phyloP scores from a whole-genome alignment of 2,797 vertebrate species.

The Esox lucius region DNA sequence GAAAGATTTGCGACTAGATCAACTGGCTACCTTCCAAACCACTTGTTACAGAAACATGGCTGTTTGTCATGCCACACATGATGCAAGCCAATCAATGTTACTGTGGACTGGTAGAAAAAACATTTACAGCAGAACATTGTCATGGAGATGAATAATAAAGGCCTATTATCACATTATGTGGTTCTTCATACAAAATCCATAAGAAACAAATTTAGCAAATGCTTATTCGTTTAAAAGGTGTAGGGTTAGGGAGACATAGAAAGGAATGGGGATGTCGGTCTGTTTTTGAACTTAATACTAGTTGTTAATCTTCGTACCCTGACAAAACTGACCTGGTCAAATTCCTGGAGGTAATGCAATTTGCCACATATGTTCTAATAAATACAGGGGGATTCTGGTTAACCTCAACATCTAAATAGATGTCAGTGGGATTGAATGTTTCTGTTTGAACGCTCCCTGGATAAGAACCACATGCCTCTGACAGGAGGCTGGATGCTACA shows the following conservation, averaged over 20 bases:
- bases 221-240: slow-evolving; percentile 27
- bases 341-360: slow-evolving; percentile 71
- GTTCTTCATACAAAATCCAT: background rate
- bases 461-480: slow-evolving; percentile 46
- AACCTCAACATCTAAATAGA: slow-evolving; percentile 56
- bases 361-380: slow-evolving; percentile 59
- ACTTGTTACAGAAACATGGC: slow-evolving; percentile 11
- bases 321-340: slow-evolving; percentile 67
- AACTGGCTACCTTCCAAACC: slow-evolving; percentile 29
- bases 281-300: slow-evolving; percentile 34
- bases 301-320: slow-evolving; percentile 56
- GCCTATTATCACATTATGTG: slow-evolving; percentile 27
- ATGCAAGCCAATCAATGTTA: background rate
- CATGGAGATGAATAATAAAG: slow-evolving; percentile 11
- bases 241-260: background rate
- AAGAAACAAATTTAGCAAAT: slow-evolving; percentile 25
- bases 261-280: background rate
- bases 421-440: slow-evolving; percentile 46
- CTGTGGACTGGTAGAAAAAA: background rate
- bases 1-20: slow-evolving; percentile 43
- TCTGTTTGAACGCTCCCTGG: slow-evolving; percentile 53
- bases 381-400: slow-evolving; percentile 51
- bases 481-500: slow-evolving; percentile 39
- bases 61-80: background rate
- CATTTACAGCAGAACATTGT: background rate